Percentiles rank a stretch among this genome's conserved stretches.
These are phyloP conservation scores for Drosophila nr. perissopoda DNA, from an alignment of 2,888 invertebrate genomes.

Conservation along the genomic window DNA sequence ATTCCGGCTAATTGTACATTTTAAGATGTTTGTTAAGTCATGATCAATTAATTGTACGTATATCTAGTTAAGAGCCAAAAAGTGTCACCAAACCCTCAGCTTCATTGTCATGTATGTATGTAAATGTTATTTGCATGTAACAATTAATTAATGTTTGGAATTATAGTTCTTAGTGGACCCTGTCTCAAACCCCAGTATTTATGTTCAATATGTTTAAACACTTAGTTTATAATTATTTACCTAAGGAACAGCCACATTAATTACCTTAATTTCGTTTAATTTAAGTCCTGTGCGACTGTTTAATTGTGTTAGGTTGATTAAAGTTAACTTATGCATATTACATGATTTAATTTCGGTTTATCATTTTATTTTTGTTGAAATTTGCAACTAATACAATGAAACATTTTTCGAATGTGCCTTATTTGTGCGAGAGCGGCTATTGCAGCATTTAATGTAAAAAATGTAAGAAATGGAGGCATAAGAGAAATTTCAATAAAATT, in stretches of 20 bases:
- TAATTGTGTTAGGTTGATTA: constrained; percentile 41
- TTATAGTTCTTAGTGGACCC: constrained; percentile 1
- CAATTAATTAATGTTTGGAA: constrained; percentile 31
- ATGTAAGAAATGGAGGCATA: constrained; percentile 5
- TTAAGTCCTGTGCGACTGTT: constrained; percentile 34
- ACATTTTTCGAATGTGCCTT: constrained; percentile 50
- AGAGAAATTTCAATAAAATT: constrained; percentile 40
- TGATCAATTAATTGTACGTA: constrained; percentile 31
- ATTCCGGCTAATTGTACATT: constrained; percentile 47
- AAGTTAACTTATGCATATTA: constrained; percentile 29
- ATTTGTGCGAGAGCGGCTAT: constrained; percentile 26
- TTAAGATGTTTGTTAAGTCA: constrained; percentile 43
- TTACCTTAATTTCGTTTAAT: constrained; percentile 35
- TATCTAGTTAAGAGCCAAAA: constrained; percentile 30
- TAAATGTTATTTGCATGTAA: constrained; percentile 53
- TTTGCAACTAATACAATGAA: constrained; percentile 14
- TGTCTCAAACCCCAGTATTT: constrained; percentile 53
- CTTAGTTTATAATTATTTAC: constrained; percentile 15
- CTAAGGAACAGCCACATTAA: constrained; percentile 18
- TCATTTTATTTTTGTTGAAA: constrained; percentile 11
- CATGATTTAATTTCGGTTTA: constrained; percentile 3
- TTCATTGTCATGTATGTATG: constrained; percentile 25
- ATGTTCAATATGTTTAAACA: constrained; percentile 2
- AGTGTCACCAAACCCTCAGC: constrained; percentile 30
- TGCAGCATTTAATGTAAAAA: constrained; percentile 46